phyloP scores from a whole-genome alignment of 37 sponge, comb jelly and placozoan genomes.

The Tethya wilhelma region DNA sequence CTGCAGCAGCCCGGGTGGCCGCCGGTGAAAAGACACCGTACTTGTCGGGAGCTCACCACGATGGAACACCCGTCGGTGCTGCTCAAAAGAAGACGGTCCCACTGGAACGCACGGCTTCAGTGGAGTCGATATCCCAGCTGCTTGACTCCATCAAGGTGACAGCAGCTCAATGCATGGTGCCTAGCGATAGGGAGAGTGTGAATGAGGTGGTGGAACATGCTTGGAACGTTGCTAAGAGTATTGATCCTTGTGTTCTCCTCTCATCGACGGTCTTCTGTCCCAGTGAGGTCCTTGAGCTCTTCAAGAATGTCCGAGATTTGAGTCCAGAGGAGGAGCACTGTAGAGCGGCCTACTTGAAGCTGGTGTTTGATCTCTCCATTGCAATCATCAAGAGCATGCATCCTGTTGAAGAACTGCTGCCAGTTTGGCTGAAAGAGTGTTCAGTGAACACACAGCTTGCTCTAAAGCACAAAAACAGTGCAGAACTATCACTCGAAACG shows the following conservation, averaged over 20 bases:
- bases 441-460: not conserved
- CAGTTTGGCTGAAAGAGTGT: constrained; percentile 33
- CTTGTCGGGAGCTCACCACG: not conserved
- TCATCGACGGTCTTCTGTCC: not conserved
- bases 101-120: constrained; percentile 17
- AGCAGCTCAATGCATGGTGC: constrained; percentile 53
- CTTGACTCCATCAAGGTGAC: constrained; percentile 18
- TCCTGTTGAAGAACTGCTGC: not conserved
- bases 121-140: constrained; percentile 9
- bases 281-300: not conserved
- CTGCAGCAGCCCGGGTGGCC: constrained; percentile 25
- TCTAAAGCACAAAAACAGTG: not conserved
- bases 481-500: constrained; percentile 11
- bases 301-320: constrained; percentile 2
- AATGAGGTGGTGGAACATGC: constrained; percentile 40
- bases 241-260: not conserved
- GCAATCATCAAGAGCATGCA: constrained; percentile 35
- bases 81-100: not conserved
- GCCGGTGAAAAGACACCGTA: constrained; percentile 21
- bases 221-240: constrained; percentile 30
- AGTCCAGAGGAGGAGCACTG: constrained; percentile 43
- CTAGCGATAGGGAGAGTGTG: constrained; percentile 38
- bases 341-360: constrained; percentile 39
- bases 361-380: constrained; percentile 56
- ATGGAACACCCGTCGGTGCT: too few species aligned